Evolutionary conservation across 2,888 invertebrate genomes (phyloP).

Genomic region (Drosophila trichaetosa): DNA sequence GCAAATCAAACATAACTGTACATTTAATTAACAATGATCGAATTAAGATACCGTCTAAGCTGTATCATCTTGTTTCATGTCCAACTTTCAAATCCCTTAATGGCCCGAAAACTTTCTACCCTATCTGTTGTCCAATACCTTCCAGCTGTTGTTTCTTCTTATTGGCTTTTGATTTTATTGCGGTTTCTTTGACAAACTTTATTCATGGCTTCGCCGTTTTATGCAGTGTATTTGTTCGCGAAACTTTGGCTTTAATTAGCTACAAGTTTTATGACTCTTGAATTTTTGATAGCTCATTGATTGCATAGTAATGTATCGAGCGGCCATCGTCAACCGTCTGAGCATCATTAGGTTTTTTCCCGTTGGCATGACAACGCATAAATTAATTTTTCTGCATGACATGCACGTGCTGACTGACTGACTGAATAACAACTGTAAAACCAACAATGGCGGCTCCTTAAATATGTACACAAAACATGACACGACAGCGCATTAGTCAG

Average conservation of each 20-base stretch:
- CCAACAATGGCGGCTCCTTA: constrained; percentile 17
- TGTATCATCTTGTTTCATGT: constrained; percentile 17
- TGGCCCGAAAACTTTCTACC: constrained; percentile 50
- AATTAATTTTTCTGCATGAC: constrained; percentile 41
- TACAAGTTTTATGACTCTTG: constrained; percentile 49
- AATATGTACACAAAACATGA: constrained; percentile 25
- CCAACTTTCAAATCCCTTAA: constrained; percentile 61
- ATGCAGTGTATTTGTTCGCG: constrained; percentile 15
- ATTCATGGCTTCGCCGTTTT: constrained; percentile 5
- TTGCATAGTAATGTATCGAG: constrained; percentile 40
- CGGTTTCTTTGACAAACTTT: constrained; percentile 55
- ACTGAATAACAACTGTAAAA: constrained; percentile 29
- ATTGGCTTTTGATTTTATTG: constrained; percentile 51
- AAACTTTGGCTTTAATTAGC: constrained; percentile 52
- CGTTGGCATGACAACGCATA: constrained; percentile 53
- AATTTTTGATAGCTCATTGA: constrained; percentile 52
- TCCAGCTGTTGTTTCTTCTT: constrained; percentile 15
- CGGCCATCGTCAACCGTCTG: constrained; percentile 1
- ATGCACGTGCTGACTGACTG: constrained; percentile 29
- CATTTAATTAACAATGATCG: constrained; percentile 51
- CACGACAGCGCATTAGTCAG: constrained; percentile 44
- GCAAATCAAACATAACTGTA: constrained; percentile 26
- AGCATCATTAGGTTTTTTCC: constrained; percentile 19
- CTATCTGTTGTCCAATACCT: constrained; percentile 26
- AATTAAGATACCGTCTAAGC: constrained; percentile 35